Conservation (phyloP, 2,113 vertebrate genomes). For the Castor canadensis region DNA sequence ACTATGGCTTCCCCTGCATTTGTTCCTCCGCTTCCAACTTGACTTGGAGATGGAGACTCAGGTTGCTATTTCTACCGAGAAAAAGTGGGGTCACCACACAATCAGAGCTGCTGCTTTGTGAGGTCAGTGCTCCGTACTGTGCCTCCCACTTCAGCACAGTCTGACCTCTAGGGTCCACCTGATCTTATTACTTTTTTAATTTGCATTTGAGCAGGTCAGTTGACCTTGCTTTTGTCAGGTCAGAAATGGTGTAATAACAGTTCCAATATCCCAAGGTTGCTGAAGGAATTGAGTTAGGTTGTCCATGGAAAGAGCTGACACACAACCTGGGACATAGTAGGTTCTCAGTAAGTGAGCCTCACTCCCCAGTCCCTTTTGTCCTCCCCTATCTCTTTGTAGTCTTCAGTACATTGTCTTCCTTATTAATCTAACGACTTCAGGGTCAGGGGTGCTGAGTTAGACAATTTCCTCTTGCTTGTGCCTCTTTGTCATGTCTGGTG, state of each 20-base stretch:
- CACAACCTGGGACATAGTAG: background rate
- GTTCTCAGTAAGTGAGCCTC: background rate
- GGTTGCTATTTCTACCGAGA: background rate
- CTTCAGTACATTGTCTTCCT: background rate
- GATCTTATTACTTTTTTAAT: background rate
- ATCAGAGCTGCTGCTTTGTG: background rate
- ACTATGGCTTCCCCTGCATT: background rate
- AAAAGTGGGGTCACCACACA: background rate
- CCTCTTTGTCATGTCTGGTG: background rate
- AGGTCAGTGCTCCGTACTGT: rapidly evolving
- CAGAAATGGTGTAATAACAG: background rate
- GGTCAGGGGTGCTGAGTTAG: background rate
- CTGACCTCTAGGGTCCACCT: background rate
- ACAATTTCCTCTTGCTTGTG: background rate
- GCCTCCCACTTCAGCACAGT: background rate
- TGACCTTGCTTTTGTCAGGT: background rate
- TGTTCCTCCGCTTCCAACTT: background rate
- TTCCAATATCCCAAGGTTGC: background rate
- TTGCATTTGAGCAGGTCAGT: background rate
- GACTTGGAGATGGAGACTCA: background rate
- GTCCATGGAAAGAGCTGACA: too few species aligned
- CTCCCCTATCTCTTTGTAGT: background rate
- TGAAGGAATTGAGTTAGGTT: background rate
- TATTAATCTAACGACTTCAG: background rate
- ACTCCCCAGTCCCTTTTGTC: background rate